Base-by-base conservation (phyloP, 2,797 vertebrate genomes). In the Dicrostonyx torquatus region DNA sequence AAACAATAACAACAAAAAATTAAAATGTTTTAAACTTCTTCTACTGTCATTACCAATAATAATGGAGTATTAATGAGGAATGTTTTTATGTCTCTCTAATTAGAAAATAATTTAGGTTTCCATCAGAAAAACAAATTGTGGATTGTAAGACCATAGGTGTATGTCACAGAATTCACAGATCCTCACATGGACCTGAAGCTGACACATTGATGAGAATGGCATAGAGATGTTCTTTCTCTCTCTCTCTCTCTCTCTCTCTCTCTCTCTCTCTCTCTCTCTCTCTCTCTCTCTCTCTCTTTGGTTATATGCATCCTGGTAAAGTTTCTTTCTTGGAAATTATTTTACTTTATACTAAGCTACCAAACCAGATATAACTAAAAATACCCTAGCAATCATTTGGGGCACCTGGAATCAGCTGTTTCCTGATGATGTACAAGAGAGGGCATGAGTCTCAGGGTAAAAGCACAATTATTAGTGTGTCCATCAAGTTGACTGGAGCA, bases 261-360 rank as follows among this genome's bases (percentile, higher is more conserved):
- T 45, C 43, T 45, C 43, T 45, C 43, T 45, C 43, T 45, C 43
- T 45, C 43, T 45, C 43, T 45, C 43, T 45, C 43, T 45, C 43
- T 45, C 43, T 45, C 45, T 26, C 5, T 62, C 70, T 75, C 18
- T 50, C n/a, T 48, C 50, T 50, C 29, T 50, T 58, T 50, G 62
- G n/a, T 88, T 72, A 20, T 82, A 48, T 90, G 68, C 20, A 53
- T 90, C 34, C 53, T 10, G 6, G 64, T 87, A 2, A 37, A 24
- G 11, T 90, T 72, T 95, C 24, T 43, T 83, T 34, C 14, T 60
- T 40, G 58, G 12, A 12, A 89, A 60, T 96, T 50, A 75, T 62
- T 50, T 92, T 45, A 50, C 22, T 83, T 68, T 76, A 77, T 62
- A 87, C 68, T 79, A 95, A 58, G 17, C 53, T 87, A 79, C 34